Evolutionary conservation across 1,140 invertebrate species (phyloP), one percentile per base, ranked within the genome.

Genomic region (Drosophila repleta): DNA sequence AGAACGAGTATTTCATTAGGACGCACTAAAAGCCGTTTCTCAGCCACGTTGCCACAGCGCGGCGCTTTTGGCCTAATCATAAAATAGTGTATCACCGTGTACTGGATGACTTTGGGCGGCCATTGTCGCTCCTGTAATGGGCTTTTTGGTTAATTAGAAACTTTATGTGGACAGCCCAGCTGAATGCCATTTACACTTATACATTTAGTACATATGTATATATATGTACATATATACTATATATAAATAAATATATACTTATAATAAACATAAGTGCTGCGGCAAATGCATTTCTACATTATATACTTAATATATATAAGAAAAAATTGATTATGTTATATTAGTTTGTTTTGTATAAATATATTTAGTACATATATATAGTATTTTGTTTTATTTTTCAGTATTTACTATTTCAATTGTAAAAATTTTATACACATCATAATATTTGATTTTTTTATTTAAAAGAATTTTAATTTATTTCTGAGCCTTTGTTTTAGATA

Each of bases 111-210:
- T 39, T 39, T 53, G 11, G 20, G 71, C 17, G n/a, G 21, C 24
- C 26, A 49, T 61, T 76, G 71, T 75, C 45, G 78, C 58, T 46
- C 26, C 53, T 35, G 39, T 87, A 88, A 88, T 82, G 82, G 83
- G 83, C 83, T 87, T 88, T 88, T 88, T 79, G 77, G 71, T 82
- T 87, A 87, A 87, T 87, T 87, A 82, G 57, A 87, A 73, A 87
- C 83, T 87, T 88, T 76, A 87, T 87, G 72, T 48, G 70, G 32
- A 57, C 41, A 52, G 41, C 29, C n/a, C n/a, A n/a, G 29, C 10
- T 49, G 39, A 43, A 43, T 43, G 39, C 39, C 24, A 4, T 29
- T 24, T 24, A 26, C 11, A 17, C 32, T 35, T 43, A 15, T 15
- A 15, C 29, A 6, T 32, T 10, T 32, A 41, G 4, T 41, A 15